Evolutionary conservation across 2,113 vertebrate species (phyloP).

Genomic region (Ctenomys sociabilis): DNA sequence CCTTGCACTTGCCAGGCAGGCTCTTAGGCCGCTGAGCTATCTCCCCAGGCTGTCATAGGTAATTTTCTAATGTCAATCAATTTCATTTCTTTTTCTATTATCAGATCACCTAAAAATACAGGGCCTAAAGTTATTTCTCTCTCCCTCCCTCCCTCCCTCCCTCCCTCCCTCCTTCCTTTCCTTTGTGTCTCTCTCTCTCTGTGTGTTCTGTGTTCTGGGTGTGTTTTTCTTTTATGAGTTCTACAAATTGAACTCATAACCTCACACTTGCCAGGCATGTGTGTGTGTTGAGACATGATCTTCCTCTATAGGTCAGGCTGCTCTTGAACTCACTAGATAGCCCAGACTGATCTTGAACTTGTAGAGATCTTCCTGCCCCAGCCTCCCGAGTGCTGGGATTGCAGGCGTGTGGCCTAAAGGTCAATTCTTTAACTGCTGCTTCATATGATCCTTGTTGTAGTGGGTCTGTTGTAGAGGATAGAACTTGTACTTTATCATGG

Average conservation of each 20-base stretch:
- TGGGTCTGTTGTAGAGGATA: background rate
- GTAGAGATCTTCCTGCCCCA: background rate
- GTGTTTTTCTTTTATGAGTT: too few relatives aligned
- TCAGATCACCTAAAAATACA: background rate
- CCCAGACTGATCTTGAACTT: background rate
- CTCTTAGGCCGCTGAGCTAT: too few relatives aligned
- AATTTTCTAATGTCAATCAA: background rate
- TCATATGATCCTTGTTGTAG: background rate
- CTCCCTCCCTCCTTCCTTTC: too few relatives aligned
- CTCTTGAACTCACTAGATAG: background rate
- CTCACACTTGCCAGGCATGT: too few relatives aligned
- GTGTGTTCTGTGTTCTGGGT: too few relatives aligned
- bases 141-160: too few relatives aligned
- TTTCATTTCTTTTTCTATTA: background rate
- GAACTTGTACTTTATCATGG: slow-evolving; percentile 61
- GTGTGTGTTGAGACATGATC: too few relatives aligned
- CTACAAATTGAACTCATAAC: background rate
- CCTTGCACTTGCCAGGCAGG: too few relatives aligned
- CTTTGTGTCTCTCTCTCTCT: background rate
- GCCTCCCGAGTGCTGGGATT: background rate
- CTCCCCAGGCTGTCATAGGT: background rate
- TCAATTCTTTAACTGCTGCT: background rate
- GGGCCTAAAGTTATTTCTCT: background rate
- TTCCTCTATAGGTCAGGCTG: too few relatives aligned
- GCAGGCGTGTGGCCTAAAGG: background rate